phyloP scores from a whole-genome alignment of 2,888 invertebrate genomes.

The Dermolepida albohirtum region DNA sequence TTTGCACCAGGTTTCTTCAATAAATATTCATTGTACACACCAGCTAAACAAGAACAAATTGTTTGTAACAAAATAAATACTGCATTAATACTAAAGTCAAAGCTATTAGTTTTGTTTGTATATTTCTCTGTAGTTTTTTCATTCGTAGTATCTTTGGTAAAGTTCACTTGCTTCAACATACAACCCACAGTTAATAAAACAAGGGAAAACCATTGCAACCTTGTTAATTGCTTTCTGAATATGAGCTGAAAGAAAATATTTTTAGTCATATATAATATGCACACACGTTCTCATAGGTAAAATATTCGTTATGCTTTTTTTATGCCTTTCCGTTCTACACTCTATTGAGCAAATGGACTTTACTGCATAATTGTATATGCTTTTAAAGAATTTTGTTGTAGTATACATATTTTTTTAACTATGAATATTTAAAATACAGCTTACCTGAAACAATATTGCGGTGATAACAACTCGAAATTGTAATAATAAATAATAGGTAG shows the following conservation, averaged over 20 bases:
- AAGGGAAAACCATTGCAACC: slow-evolving; percentile 91
- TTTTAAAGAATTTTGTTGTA: no score
- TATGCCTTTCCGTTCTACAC: no score
- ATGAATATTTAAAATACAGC: slow-evolving; percentile 37
- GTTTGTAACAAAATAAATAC: slow-evolving; percentile 81
- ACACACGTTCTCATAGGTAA: no score
- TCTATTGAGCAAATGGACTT: no score
- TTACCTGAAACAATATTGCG: slow-evolving; percentile 91
- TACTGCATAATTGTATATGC: no score
- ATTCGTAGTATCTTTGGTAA: slow-evolving; percentile 53
- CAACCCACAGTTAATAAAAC: slow-evolving; percentile 88
- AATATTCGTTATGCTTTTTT: no score
- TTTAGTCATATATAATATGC: no score
- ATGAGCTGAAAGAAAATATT: slow-evolving; percentile 74
- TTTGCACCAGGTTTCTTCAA: slow-evolving; percentile 87
- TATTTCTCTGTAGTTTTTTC: slow-evolving; percentile 51
- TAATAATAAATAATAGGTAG: slow-evolving; percentile 90
- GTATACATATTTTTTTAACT: slow-evolving; percentile 8
- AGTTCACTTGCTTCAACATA: slow-evolving; percentile 87
- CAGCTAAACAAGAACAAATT: slow-evolving; percentile 92
- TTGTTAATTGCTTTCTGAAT: slow-evolving; percentile 84
- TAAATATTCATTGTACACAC: slow-evolving; percentile 95
- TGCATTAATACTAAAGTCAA: slow-evolving; percentile 71
- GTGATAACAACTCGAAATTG: slow-evolving; percentile 94
- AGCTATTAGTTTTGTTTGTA: slow-evolving; percentile 60